Conservation (phyloP, 2,113 vertebrate species). For the zebrafish (Danio rerio) region DNA sequence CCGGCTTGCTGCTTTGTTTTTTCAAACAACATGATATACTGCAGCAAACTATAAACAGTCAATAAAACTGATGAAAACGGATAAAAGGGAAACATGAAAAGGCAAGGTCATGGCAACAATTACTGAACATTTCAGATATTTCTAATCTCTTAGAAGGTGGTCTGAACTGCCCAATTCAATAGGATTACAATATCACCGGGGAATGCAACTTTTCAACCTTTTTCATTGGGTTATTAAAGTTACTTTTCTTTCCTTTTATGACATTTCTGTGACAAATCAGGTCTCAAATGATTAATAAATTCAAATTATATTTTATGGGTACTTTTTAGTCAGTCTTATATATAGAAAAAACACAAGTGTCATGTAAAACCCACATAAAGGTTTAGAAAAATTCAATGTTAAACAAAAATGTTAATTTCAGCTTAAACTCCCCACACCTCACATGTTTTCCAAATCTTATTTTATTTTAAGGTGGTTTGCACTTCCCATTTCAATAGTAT, state of each 20-base stretch:
- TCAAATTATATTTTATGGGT: too few species aligned
- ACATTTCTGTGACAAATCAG: too few species aligned
- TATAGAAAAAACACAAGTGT: too few species aligned
- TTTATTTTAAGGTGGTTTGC: background rate
- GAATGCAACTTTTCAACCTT: background rate
- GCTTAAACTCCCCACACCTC: too few species aligned
- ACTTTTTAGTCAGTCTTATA: too few species aligned
- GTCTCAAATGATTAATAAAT: too few species aligned
- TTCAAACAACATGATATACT: background rate
- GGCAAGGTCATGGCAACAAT: conserved; percentile 30
- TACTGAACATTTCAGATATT: background rate
- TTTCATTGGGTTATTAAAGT: background rate
- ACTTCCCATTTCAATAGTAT: background rate
- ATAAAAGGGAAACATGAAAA: conserved; percentile 4
- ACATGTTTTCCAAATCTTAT: too few species aligned
- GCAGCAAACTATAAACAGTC: conserved; percentile 20
- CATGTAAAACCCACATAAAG: too few species aligned
- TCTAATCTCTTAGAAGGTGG: background rate
- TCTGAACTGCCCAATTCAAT: background rate
- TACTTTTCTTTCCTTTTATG: too few species aligned
- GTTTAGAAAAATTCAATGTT: too few species aligned
- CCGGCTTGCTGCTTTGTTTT: conserved; percentile 33
- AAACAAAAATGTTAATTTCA: too few species aligned
- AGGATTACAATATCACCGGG: too few species aligned
- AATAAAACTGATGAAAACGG: background rate